A percentile compares a stretch with the other conserved stretches of the same genome.
Conservation (phyloP, 2,888 invertebrate species). For the Platypus cylindrus region DNA sequence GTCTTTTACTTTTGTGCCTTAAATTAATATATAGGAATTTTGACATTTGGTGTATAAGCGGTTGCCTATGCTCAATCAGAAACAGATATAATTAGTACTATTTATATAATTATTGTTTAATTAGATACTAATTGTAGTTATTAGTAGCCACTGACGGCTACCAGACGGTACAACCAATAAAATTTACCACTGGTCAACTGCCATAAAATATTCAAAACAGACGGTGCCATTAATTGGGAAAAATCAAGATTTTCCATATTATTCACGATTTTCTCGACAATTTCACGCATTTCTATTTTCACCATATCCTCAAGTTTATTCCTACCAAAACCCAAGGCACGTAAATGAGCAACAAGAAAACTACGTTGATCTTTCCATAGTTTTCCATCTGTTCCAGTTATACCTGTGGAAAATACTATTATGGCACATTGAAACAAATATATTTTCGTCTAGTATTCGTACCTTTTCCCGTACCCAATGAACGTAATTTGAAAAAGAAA, state of each 20-base stretch:
- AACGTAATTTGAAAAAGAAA: conserved; percentile 48
- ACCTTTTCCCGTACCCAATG: conserved; percentile 49
- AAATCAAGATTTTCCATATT: conserved; percentile 22
- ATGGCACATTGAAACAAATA: background rate
- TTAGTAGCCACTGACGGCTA: too few relatives aligned
- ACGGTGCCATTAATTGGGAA: conserved; percentile 37
- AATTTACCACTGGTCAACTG: conserved; percentile 38
- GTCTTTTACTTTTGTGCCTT: conserved; percentile 30
- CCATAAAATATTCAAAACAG: conserved; percentile 55
- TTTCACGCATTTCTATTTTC: conserved; percentile 40
- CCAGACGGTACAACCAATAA: too few relatives aligned
- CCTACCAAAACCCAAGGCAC: conserved; percentile 41
- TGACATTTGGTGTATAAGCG: too few relatives aligned
- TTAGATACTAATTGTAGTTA: too few relatives aligned
- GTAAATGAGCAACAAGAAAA: conserved; percentile 40
- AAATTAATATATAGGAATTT: conserved; percentile 1
- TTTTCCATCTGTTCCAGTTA: conserved; percentile 44
- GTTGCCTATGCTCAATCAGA: too few relatives aligned
- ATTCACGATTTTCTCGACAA: conserved; percentile 27
- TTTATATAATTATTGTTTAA: too few relatives aligned
- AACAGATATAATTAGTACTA: too few relatives aligned
- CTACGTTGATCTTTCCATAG: conserved; percentile 40
- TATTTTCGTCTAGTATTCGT: conserved; percentile 6
- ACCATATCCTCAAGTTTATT: conserved; percentile 34
- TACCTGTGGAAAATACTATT: conserved; percentile 40